A percentile compares a stretch with the other conserved stretches of the same genome.
These are phyloP conservation scores for Aselliscus stoliczkanus DNA, from an alignment of 2,797 vertebrate genomes.

Conservation along the genomic window DNA sequence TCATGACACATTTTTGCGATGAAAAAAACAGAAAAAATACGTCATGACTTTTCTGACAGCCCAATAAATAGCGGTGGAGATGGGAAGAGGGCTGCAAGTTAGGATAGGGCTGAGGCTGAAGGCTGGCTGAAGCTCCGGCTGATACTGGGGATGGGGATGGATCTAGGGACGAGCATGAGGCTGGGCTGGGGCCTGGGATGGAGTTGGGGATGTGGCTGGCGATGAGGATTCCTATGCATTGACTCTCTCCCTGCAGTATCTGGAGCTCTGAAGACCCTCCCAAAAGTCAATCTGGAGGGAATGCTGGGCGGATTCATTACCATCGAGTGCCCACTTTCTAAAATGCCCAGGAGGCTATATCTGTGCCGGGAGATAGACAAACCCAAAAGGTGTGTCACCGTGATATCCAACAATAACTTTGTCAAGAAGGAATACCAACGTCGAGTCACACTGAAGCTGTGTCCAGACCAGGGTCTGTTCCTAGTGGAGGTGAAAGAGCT, in stretches of 20 bases:
- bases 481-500: conserved; percentile 46
- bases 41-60: no score
- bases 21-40: no score
- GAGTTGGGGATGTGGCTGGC: not conserved
- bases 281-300: conserved; percentile 49
- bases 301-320: conserved; percentile 27
- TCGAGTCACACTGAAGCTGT: not conserved
- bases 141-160: not conserved
- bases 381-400: not conserved
- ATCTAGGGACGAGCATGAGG: not conserved
- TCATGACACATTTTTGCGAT: no score
- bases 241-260: conserved; percentile 43
- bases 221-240: not conserved
- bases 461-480: not conserved
- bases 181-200: not conserved
- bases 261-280: not conserved
- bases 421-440: not conserved
- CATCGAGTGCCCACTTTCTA: conserved; percentile 44
- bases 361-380: conserved; percentile 20
- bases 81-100: not conserved
- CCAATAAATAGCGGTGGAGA: not conserved
- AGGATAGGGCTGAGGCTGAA: not conserved
- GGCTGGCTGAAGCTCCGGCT: not conserved
- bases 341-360: not conserved
- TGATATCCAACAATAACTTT: conserved; percentile 47